phyloP scores from a whole-genome alignment of 1,140 invertebrate genomes.

The Anagrus nilaparvatae region DNA sequence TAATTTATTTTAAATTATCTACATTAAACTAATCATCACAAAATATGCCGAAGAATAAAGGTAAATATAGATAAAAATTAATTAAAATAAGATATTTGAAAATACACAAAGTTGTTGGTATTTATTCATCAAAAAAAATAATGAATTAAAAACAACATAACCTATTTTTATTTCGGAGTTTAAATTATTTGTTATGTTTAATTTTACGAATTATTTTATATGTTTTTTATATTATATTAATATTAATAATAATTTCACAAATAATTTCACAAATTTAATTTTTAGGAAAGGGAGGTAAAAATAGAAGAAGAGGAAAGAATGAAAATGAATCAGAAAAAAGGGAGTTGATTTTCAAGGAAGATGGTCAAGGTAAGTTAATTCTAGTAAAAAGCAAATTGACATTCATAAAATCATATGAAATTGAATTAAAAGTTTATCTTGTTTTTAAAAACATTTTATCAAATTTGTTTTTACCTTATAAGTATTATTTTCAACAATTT shows the following conservation, averaged over 20 bases:
- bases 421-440: too few species aligned
- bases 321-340: conserved; percentile 99
- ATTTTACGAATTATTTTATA: background rate
- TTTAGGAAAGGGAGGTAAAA: conserved; percentile 98
- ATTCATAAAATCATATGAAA: too few species aligned
- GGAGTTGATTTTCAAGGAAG: conserved; percentile 97
- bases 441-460: too few species aligned
- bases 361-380: conserved; percentile 77
- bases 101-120: conserved; percentile 4
- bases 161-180: conserved; percentile 23
- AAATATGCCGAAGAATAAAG: conserved; percentile 67
- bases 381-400: too few species aligned
- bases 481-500: too few species aligned
- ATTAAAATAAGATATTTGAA: too few species aligned
- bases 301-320: conserved; percentile 97
- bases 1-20: too few species aligned
- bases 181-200: background rate
- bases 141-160: conserved; percentile 25
- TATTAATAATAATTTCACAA: too few species aligned
- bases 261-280: too few species aligned
- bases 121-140: conserved; percentile 4
- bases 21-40: conserved; percentile 1
- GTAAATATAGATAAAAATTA: too few species aligned
- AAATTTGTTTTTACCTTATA: too few species aligned
- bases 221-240: conserved; percentile 4